Percentiles rank a stretch among this genome's conserved stretches.
These are phyloP conservation scores for Lota lota DNA, from an alignment of 2,113 vertebrate genomes.

Conservation along the genomic window DNA sequence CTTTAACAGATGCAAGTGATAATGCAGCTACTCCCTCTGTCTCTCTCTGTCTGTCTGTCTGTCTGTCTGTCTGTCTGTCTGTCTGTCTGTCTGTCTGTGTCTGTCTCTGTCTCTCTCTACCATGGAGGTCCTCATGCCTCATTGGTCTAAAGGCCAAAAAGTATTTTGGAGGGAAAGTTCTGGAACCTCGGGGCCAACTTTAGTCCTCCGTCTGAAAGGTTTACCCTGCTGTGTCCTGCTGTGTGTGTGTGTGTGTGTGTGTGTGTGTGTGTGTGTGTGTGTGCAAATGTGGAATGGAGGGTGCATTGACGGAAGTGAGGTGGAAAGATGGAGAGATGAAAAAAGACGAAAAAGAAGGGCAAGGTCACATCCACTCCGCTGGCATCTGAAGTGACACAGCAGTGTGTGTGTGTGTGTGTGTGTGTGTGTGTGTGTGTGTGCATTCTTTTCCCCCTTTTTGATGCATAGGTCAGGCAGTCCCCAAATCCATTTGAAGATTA, in stretches of 20 bases:
- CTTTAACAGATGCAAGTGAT: too few relatives aligned
- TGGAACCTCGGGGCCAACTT: conserved; percentile 5
- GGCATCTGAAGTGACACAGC: neutral
- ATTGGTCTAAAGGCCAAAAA: too few relatives aligned
- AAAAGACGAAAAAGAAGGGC: neutral
- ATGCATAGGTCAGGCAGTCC: too few relatives aligned
- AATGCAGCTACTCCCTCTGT: too few relatives aligned
- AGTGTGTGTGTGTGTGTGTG: neutral
- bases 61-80: too few relatives aligned
- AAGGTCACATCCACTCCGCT: neutral
- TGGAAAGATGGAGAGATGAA: neutral
- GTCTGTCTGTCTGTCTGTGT: too few relatives aligned
- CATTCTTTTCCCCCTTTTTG: too few relatives aligned
- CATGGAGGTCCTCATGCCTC: too few relatives aligned
- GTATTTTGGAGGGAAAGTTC: neutral
- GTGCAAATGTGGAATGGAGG: neutral
- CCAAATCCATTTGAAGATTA: too few relatives aligned
- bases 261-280: conserved; percentile 9
- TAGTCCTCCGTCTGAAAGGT: too few relatives aligned
- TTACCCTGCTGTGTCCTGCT: too few relatives aligned
- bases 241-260: neutral
- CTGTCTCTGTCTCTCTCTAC: neutral
- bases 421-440: neutral
- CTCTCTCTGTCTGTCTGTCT: too few relatives aligned
- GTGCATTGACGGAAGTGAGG: neutral